Base-by-base conservation (phyloP, 1,140 invertebrate species). In the Drosophila ironensis region DNA sequence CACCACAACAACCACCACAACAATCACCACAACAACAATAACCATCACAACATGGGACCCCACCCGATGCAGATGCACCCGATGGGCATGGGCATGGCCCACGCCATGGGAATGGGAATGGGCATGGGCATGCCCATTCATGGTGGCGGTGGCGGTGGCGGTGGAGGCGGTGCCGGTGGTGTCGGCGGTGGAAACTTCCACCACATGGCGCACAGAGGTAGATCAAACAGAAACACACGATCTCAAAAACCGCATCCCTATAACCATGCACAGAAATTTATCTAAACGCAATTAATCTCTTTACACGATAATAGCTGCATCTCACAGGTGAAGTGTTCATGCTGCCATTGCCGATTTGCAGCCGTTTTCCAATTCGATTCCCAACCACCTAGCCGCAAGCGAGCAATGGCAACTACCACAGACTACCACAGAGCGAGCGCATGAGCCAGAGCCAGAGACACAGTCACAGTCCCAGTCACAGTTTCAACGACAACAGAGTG, bases 221-320 rank as follows among this genome's bases (percentile, higher is more conserved):
- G 89, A 90, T 89, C 82, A 82, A 84, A 82, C 66, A 75, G 78
- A 82, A 63, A 71, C 69, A 77, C 77, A 72, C 88, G 87, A 84
- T 89, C 88, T 82, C 84, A 90, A 81, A 90, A 90, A 86, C 68
- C 75, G 72, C 87, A 90, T 89, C 89, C 89, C 68, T 90, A 90
- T 89, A 75, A 87, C 63, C 63, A 89, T 89, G 80, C 84, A 75
- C 87, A 88, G 72, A 89, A 89, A 87, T 89, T 88, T 87, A 89
- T 89, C 73, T 89, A 89, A 89, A 88, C 63, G 28, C 68, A 78
- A 81, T 82, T 70, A 84, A 82, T 86, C 86, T 84, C 64, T 78
- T 84, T 84, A 84, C 78, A 84, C 78, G 77, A 78, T 74, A 84
- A 86, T 84, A 84, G 78, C 78, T 84, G 78, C 78, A 84, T 78